Conservation (phyloP, 2,797 vertebrate species). For the Pseudochaenichthys georgianus region DNA sequence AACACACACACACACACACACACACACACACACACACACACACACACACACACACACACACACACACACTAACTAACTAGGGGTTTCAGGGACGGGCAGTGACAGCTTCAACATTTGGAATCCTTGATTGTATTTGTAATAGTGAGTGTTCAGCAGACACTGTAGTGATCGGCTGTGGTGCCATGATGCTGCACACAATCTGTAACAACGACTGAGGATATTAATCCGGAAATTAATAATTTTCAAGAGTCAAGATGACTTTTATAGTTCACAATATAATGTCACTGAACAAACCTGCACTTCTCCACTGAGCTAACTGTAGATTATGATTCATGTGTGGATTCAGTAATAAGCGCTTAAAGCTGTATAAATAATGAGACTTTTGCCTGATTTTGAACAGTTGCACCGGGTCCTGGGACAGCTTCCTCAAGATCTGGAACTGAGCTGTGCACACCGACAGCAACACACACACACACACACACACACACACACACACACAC, state of each 20-base stretch:
- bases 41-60: too few species aligned
- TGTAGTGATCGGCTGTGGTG: neutral
- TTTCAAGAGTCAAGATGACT: neutral
- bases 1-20: too few species aligned
- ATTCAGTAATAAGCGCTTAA: constrained; percentile 33
- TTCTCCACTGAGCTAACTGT: constrained; percentile 8
- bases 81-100: too few species aligned
- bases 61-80: too few species aligned
- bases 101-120: neutral
- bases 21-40: too few species aligned
- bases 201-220: neutral
- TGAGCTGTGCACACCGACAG: too few species aligned
- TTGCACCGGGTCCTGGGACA: constrained; percentile 1
- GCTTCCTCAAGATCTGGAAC: too few species aligned
- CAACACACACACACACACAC: neutral
- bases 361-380: constrained; percentile 36
- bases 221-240: neutral
- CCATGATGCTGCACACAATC: neutral
- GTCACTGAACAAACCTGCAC: neutral
- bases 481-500: too few species aligned
- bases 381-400: constrained; percentile 41
- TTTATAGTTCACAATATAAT: neutral
- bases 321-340: constrained; percentile 36
- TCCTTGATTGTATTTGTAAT: neutral
- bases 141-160: neutral